Conservation (phyloP, 2,113 vertebrate species). For the Anas platyrhynchos region DNA sequence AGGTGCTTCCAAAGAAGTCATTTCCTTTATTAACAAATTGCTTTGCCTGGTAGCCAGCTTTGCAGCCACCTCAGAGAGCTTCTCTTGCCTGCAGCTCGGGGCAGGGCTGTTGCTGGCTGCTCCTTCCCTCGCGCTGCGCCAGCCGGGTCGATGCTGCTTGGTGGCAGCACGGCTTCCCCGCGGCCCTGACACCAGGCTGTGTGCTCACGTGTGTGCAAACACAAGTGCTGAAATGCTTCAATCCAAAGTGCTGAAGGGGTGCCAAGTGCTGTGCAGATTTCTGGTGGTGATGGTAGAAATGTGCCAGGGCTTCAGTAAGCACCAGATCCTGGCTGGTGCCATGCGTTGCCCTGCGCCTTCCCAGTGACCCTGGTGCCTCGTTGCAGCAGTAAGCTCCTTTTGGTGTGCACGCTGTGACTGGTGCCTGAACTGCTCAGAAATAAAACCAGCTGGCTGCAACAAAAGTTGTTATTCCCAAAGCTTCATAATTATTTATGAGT, state of each 20-base stretch:
- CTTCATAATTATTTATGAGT: not conserved
- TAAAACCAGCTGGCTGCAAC: conserved; percentile 14
- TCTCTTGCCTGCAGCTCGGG: not conserved
- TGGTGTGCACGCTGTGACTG: not conserved
- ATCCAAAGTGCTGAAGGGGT: not conserved
- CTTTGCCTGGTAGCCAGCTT: not conserved
- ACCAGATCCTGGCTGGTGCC: fast-evolving
- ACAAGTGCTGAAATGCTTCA: not conserved
- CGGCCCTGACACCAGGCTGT: not conserved
- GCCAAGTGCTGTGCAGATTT: not conserved
- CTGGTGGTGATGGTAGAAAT: not conserved
- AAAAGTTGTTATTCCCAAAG: not conserved
- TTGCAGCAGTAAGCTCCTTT: not conserved
- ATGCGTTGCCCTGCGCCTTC: fast-evolving
- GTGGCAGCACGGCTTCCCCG: not conserved
- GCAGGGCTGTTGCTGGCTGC: not conserved
- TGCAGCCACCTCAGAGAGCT: not conserved
- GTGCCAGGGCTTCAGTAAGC: not conserved
- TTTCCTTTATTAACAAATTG: not conserved
- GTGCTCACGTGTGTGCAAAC: not conserved
- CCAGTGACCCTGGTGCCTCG: not conserved
- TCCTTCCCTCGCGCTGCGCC: too few relatives aligned
- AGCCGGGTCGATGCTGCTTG: not conserved
- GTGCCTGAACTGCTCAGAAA: not conserved
- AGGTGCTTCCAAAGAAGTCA: not conserved